Conservation (phyloP, 2,888 invertebrate species). For the Tenthredo mesomela region DNA sequence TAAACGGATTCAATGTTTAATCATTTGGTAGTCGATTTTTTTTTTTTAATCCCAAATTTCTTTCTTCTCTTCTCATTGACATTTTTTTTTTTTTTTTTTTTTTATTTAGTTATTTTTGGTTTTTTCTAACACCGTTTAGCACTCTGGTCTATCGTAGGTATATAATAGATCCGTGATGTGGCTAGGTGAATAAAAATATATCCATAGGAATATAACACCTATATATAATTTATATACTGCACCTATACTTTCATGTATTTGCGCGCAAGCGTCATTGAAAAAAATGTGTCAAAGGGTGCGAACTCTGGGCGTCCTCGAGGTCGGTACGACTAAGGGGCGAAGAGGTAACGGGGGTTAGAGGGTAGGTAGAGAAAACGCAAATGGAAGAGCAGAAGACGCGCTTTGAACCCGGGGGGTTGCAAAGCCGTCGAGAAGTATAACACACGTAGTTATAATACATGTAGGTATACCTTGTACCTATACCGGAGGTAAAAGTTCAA, state of each 20-base stretch:
- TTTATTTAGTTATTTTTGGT: too few species aligned
- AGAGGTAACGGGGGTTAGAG: conserved; percentile 19
- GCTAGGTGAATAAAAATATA: too few species aligned
- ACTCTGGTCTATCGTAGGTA: too few species aligned
- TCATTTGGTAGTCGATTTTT: too few species aligned
- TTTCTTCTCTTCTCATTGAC: too few species aligned
- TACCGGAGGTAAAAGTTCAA: background rate
- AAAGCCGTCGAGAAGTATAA: background rate
- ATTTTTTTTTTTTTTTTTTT: too few species aligned
- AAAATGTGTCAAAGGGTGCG: conserved; percentile 74
- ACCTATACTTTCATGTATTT: background rate
- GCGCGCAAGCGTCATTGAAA: conserved; percentile 57
- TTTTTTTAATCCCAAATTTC: too few species aligned
- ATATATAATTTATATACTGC: too few species aligned
- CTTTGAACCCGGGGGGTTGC: conserved; percentile 14
- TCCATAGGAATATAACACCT: background rate
- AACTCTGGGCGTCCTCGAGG: conserved; percentile 57
- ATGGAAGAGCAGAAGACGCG: conserved; percentile 45
- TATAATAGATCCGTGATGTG: too few species aligned
- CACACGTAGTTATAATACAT: background rate
- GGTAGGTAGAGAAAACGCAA: conserved; percentile 34
- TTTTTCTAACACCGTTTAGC: too few species aligned
- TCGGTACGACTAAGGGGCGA: conserved; percentile 15
- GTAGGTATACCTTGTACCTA: background rate
- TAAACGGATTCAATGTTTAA: too few species aligned